phyloP scores from a whole-genome alignment of 92 coral and sea anemone species.

The Epizoanthus stellaris region DNA sequence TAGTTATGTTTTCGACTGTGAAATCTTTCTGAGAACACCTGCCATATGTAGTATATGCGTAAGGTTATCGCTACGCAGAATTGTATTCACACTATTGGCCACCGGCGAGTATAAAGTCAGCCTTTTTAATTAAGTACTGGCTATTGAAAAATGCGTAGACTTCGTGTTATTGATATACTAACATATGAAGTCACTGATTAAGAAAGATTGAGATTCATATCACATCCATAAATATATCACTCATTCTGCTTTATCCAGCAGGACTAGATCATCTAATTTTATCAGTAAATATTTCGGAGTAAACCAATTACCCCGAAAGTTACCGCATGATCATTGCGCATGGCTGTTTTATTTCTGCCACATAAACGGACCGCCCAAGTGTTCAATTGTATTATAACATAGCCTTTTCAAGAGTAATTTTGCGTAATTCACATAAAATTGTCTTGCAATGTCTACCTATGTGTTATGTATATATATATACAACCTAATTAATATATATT shows the following conservation, averaged over 20 bases:
- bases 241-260: neutral
- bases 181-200: neutral
- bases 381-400: neutral
- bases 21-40: neutral
- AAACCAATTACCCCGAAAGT: neutral
- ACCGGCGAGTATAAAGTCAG: neutral
- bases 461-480: conserved; percentile 24
- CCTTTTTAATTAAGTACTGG: conserved; percentile 4
- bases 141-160: neutral
- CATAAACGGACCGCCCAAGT: neutral
- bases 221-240: neutral
- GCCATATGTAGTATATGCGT: too few species aligned
- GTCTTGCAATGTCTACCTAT: neutral
- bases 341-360: neutral
- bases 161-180: neutral
- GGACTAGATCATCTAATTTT: neutral
- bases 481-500: conserved; percentile 1
- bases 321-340: neutral
- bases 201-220: neutral
- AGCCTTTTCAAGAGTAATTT: neutral
- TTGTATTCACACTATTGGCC: neutral
- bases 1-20: conserved; percentile 4
- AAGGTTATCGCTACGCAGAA: neutral
- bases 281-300: too few species aligned
- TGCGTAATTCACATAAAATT: conserved; percentile 5